These are phyloP conservation scores for Poecilia velifera DNA, from an alignment of 2,797 vertebrate species.

Conservation along the genomic window DNA sequence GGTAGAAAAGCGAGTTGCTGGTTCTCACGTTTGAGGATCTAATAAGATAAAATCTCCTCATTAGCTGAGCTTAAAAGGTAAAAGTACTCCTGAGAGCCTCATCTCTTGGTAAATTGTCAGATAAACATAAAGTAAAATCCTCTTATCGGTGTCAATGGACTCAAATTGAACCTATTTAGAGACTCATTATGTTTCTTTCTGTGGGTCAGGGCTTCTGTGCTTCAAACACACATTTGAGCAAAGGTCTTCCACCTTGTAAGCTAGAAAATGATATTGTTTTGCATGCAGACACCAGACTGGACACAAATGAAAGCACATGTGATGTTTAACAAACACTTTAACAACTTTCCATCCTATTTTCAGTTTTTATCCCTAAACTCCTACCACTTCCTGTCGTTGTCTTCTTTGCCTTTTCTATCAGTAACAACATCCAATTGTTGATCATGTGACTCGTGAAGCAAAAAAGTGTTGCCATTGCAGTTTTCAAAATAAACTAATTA, in stretches of 20 bases:
- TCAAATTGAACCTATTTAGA: not conserved
- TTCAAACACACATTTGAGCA: not conserved
- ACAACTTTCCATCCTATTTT: not conserved
- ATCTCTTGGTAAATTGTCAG: not conserved
- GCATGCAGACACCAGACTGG: not conserved
- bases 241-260: not conserved
- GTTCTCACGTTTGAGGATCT: not conserved
- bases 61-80: not conserved
- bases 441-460: no score
- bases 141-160: not conserved
- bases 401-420: no score
- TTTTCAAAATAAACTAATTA: no score
- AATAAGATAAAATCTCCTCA: not conserved
- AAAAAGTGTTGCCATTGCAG: no score
- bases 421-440: no score
- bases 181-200: not conserved
- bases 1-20: not conserved
- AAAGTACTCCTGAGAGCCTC: not conserved
- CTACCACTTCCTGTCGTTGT: no score
- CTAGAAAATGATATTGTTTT: not conserved
- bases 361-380: not conserved
- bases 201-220: not conserved
- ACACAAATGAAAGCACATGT: not conserved
- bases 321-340: not conserved
- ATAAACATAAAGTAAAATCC: not conserved